phyloP scores from a whole-genome alignment of 2,797 vertebrate genomes.

The Hippopotamyrus pictus region DNA sequence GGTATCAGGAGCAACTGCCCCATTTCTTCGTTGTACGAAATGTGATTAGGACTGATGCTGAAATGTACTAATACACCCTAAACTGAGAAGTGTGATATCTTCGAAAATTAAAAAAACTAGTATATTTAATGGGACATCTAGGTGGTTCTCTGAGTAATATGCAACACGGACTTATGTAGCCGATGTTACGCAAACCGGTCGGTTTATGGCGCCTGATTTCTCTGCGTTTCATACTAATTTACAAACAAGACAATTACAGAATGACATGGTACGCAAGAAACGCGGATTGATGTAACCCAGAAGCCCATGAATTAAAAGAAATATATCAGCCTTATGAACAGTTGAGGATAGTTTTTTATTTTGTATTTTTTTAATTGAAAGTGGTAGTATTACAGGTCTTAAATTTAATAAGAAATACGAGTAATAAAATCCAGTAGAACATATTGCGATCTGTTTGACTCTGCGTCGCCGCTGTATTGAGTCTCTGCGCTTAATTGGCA shows the following conservation, averaged over 20 bases:
- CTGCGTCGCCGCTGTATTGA: not conserved
- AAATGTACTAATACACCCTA: not conserved
- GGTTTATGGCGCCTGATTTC: not conserved
- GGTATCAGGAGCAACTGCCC: not conserved
- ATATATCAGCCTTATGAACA: not conserved
- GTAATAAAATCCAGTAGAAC: conserved; percentile 22
- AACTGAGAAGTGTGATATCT: not conserved
- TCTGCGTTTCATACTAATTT: not conserved
- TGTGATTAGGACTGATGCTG: not conserved
- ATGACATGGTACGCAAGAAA: not conserved
- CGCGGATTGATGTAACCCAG: not conserved
- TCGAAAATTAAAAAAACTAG: not conserved
- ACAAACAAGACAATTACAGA: not conserved
- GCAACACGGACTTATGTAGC: not conserved
- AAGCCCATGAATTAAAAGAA: not conserved
- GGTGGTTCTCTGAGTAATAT: not conserved
- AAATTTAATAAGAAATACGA: conserved; percentile 12
- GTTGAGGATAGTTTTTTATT: conserved; percentile 11
- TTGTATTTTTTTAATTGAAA: conserved; percentile 35
- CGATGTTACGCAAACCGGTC: not conserved
- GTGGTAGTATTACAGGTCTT: conserved; percentile 17
- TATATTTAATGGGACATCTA: not conserved
- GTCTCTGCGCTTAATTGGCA: not conserved
- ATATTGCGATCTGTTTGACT: conserved; percentile 26
- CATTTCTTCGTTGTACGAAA: not conserved